These are phyloP conservation scores for Phodopus roborovskii DNA, from an alignment of 2,113 vertebrate genomes.

Conservation along the genomic window DNA sequence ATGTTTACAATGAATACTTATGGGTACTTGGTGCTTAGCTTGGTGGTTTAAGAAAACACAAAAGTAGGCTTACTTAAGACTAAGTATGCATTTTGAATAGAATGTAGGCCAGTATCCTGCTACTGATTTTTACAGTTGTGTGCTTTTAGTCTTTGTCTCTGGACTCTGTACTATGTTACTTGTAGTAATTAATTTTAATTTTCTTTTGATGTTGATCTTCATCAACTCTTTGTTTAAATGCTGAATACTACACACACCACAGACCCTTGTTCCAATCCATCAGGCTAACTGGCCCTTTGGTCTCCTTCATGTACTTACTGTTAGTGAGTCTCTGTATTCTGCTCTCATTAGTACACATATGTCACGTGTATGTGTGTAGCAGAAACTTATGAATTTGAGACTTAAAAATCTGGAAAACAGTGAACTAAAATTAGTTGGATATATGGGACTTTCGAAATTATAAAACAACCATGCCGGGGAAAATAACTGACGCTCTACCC, in stretches of 20 bases:
- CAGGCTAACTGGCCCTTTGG: constrained; percentile 34
- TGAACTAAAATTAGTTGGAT: constrained; percentile 60
- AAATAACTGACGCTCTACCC: not conserved
- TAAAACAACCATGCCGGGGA: not conserved
- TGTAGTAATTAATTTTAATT: constrained; percentile 50
- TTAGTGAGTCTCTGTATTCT: constrained; percentile 54
- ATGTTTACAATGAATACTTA: not conserved
- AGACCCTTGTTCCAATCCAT: constrained; percentile 61
- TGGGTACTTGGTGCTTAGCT: not conserved
- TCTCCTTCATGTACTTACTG: constrained; percentile 30
- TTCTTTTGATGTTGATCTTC: constrained; percentile 64
- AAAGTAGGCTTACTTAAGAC: constrained; percentile 14
- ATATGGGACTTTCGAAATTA: constrained; percentile 61
- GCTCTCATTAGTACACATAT: constrained; percentile 66
- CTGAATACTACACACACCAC: constrained; percentile 29
- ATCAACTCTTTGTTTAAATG: constrained; percentile 61
- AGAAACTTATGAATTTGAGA: constrained; percentile 71
- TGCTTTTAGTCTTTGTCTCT: constrained; percentile 15
- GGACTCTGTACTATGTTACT: constrained; percentile 11
- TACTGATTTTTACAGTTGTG: not conserved
- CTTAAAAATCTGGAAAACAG: constrained; percentile 71
- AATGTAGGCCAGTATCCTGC: not conserved
- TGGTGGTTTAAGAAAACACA: not conserved
- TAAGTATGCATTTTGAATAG: not conserved
- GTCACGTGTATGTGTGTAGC: constrained; percentile 18